These are phyloP conservation scores for Marmota monax DNA, from an alignment of 2,113 vertebrate species.

Conservation along the genomic window DNA sequence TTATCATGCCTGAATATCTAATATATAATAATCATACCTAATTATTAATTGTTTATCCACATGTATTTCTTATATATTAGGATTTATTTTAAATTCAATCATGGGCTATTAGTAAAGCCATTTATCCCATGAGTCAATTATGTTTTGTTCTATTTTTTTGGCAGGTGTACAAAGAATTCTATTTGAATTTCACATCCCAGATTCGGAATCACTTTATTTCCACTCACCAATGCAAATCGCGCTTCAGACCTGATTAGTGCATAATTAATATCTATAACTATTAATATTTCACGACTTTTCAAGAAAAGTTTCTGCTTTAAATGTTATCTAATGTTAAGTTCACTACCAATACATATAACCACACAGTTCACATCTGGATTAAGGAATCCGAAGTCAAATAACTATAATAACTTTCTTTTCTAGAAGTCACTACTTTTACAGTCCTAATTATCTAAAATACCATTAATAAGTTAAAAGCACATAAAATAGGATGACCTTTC, in stretches of 20 bases:
- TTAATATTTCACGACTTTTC: not conserved
- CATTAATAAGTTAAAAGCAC: not conserved
- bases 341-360: not conserved
- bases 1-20: not conserved
- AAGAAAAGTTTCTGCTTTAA: not conserved
- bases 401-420: slow-evolving; percentile 5
- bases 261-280: not conserved
- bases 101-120: not conserved
- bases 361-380: not conserved
- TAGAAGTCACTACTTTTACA: not conserved
- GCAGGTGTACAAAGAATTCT: not conserved
- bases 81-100: not conserved
- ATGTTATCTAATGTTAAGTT: not conserved
- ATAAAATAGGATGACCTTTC: not conserved
- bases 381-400: not conserved
- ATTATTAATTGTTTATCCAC: not conserved
- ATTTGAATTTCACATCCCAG: not conserved
- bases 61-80: not conserved
- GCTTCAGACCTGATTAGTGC: not conserved
- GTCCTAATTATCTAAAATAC: slow-evolving; percentile 20
- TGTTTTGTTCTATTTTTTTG: not conserved
- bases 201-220: not conserved
- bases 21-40: not conserved
- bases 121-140: not conserved
- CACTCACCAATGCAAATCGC: not conserved